These are phyloP conservation scores for Vidua chalybeata DNA, from an alignment of 2,113 vertebrate species.

Conservation along the genomic window DNA sequence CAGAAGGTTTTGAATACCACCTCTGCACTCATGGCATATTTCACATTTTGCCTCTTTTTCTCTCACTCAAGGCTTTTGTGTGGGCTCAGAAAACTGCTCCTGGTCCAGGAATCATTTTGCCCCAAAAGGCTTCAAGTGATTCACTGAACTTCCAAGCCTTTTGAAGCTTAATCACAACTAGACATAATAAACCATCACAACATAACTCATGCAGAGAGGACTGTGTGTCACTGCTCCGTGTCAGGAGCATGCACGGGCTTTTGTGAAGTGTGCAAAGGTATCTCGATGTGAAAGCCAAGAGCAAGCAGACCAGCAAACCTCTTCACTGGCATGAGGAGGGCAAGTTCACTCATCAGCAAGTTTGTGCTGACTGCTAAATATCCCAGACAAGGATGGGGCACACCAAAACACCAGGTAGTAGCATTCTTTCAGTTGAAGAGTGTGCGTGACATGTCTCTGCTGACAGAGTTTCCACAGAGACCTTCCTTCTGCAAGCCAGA, in stretches of 20 bases:
- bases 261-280: not conserved
- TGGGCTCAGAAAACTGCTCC: not conserved
- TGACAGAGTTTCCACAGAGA: not conserved
- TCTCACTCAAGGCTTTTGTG: not conserved
- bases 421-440: not conserved
- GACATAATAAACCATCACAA: not conserved
- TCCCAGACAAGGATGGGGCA: not conserved
- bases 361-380: not conserved
- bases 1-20: not conserved
- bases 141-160: not conserved
- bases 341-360: not conserved
- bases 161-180: not conserved
- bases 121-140: not conserved
- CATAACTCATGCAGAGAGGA: not conserved
- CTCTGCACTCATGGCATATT: rapidly evolving
- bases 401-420: not conserved
- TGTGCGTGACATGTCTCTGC: not conserved
- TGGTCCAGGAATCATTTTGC: not conserved
- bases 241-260: not conserved
- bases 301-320: not conserved
- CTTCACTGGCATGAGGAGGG: not conserved
- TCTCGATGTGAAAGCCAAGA: not conserved
- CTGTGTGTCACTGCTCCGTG: not conserved
- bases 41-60: not conserved
- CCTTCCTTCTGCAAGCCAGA: not conserved